Conservation (phyloP, 2,888 invertebrate genomes). For the Villa cingulata region DNA sequence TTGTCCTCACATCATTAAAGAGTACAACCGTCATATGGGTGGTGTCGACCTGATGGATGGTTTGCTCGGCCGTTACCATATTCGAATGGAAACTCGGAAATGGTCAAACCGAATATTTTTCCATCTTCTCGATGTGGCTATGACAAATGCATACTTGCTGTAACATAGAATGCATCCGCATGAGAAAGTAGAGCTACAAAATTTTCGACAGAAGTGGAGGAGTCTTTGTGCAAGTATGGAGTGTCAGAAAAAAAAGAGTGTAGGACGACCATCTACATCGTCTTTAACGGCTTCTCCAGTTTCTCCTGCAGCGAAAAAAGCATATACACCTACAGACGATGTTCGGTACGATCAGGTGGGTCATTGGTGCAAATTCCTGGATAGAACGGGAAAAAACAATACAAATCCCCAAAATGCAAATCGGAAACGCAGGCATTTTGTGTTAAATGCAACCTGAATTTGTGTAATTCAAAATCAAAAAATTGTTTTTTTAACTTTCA, state of each 20-base stretch:
- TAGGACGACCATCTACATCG: neutral
- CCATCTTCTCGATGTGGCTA: conserved; percentile 15
- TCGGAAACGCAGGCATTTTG: neutral
- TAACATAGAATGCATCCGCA: conserved; percentile 10
- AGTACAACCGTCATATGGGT: too few relatives aligned
- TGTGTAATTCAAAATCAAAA: too few relatives aligned
- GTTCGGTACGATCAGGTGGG: too few relatives aligned
- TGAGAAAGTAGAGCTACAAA: conserved; percentile 3
- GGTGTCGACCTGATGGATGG: conserved; percentile 21
- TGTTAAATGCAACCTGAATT: too few relatives aligned
- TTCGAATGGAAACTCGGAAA: conserved; percentile 15
- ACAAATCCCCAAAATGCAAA: too few relatives aligned
- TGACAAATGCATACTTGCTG: conserved; percentile 16
- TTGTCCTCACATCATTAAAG: too few relatives aligned
- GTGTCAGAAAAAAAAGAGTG: neutral
- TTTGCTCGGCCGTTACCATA: conserved; percentile 16
- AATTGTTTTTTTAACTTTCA: too few relatives aligned
- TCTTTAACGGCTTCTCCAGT: too few relatives aligned
- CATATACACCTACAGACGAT: neutral
- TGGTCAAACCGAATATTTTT: conserved; percentile 16
- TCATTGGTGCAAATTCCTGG: too few relatives aligned
- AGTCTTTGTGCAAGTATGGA: neutral
- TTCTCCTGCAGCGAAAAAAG: neutral
- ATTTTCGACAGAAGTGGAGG: neutral
- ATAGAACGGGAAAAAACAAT: too few relatives aligned